A percentile compares a stretch with the other conserved stretches of the same genome.
Evolutionary conservation across 2,797 vertebrate genomes (phyloP).

Genomic region (Esox lucius): DNA sequence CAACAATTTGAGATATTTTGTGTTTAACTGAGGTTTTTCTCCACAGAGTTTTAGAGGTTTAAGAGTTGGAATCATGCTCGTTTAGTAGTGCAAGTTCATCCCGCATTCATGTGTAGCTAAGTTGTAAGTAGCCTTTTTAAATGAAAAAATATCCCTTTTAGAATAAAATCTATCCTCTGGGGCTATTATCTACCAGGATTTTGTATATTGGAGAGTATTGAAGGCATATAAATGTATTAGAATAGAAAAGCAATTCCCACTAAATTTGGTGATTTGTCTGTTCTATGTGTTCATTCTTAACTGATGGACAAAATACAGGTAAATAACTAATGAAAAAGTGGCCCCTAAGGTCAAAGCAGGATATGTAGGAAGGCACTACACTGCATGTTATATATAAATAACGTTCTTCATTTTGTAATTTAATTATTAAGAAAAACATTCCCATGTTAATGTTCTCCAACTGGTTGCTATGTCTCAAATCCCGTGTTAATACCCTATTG

Average conservation of each 20-base stretch:
- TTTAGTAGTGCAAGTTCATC: not conserved
- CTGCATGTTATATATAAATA: not conserved
- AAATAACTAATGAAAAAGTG: no score
- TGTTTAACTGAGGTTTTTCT: not conserved
- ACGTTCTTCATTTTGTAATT: not conserved
- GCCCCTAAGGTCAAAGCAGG: not conserved
- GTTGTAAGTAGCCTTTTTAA: not conserved
- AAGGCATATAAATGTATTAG: no score
- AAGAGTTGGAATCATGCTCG: not conserved
- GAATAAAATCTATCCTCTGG: not conserved
- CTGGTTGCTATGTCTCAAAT: slow-evolving; percentile 9
- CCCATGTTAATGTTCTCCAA: not conserved
- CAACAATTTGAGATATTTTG: not conserved
- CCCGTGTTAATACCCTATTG: slow-evolving; percentile 9
- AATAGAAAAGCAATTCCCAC: no score
- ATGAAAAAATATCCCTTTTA: not conserved
- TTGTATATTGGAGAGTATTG: no score
- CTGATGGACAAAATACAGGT: no score
- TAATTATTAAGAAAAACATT: not conserved
- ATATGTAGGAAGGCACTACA: not conserved
- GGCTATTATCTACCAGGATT: no score
- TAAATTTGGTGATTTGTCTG: no score
- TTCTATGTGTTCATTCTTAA: not conserved
- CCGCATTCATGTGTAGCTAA: not conserved
- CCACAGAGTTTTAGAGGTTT: not conserved